Evolutionary conservation across 2,797 vertebrate species (phyloP).

Genomic region (Manis javanica): DNA sequence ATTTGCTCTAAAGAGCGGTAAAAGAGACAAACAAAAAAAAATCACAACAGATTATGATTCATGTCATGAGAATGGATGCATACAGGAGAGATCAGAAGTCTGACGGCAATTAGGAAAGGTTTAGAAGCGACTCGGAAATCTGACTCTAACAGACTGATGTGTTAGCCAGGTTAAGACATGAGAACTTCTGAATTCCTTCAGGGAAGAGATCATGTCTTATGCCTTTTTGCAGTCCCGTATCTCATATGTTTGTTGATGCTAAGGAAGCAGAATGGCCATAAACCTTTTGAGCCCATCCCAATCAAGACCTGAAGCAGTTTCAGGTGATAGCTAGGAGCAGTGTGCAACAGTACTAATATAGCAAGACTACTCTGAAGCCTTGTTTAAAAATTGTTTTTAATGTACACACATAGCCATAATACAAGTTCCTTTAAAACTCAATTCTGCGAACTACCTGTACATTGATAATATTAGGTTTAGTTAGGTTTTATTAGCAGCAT

Average conservation of each 20-base stretch:
- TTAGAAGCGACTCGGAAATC: background rate
- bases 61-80: background rate
- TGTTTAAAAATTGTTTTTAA: constrained; percentile 25
- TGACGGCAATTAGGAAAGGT: background rate
- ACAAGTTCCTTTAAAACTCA: background rate
- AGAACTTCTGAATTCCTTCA: background rate
- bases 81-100: background rate
- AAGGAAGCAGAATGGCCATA: constrained; percentile 1
- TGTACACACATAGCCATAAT: background rate
- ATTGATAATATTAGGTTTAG: background rate
- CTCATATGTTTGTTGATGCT: background rate
- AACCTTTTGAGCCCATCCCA: background rate
- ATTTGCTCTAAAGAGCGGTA: background rate
- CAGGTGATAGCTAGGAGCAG: background rate
- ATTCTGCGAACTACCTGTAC: constrained; percentile 14
- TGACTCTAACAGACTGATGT: background rate
- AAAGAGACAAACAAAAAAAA: background rate
- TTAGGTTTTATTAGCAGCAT: background rate
- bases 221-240: background rate
- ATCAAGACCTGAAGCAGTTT: background rate
- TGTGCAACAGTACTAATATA: background rate
- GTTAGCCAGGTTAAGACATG: background rate
- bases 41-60: background rate
- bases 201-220: background rate
- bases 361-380: background rate